A percentile compares a stretch with the other conserved stretches of the same genome.
These are phyloP conservation scores for Oophaga pumilio DNA, from an alignment of 2,113 vertebrate genomes.

Conservation along the genomic window DNA sequence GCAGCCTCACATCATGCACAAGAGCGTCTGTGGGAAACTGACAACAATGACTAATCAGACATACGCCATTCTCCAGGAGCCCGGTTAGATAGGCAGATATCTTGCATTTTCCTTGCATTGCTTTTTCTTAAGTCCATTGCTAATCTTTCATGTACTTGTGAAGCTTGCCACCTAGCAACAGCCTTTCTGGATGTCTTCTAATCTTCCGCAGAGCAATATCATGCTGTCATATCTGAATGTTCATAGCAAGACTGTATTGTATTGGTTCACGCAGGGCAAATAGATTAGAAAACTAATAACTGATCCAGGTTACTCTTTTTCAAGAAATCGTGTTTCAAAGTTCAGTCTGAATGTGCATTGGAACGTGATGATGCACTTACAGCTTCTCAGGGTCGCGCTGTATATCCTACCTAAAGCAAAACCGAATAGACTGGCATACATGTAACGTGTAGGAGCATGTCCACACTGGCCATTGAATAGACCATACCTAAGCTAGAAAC, in stretches of 20 bases:
- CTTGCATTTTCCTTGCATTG: neutral
- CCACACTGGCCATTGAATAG: too few relatives aligned
- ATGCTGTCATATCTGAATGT: neutral
- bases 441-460: neutral
- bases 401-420: too few relatives aligned
- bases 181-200: neutral
- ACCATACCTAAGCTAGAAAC: too few relatives aligned
- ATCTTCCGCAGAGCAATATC: neutral
- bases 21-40: conserved; percentile 34
- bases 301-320: neutral
- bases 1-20: conserved; percentile 41
- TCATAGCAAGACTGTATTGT: neutral
- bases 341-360: too few relatives aligned
- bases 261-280: neutral
- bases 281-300: neutral
- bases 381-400: too few relatives aligned
- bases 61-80: neutral
- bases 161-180: conserved; percentile 22
- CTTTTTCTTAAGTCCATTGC: conserved; percentile 5
- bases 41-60: conserved; percentile 44
- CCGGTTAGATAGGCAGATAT: conserved; percentile 12
- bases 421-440: too few relatives aligned
- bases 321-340: neutral
- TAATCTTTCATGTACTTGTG: conserved; percentile 28
- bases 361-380: too few relatives aligned